Evolutionary conservation across 2,797 vertebrate species (phyloP).

Genomic region (Enteromius trimaculatus): DNA sequence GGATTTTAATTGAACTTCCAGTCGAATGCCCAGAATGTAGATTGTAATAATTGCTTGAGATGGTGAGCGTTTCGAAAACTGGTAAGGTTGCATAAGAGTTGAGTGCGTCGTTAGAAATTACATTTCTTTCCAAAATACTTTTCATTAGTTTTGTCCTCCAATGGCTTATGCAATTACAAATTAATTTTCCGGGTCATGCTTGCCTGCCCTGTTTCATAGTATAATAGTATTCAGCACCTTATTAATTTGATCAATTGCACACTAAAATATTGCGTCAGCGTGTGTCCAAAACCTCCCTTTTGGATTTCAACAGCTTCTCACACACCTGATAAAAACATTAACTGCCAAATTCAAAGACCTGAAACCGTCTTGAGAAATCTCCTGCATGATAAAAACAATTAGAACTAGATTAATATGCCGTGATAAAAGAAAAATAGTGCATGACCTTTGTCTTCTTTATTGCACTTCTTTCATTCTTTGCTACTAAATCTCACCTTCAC

Average conservation of each 20-base stretch:
- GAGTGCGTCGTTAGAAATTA: neutral
- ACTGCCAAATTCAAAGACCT: neutral
- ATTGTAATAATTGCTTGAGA: neutral
- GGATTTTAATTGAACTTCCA: neutral
- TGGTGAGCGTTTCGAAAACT: neutral
- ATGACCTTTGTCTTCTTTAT: neutral
- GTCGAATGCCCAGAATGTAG: neutral
- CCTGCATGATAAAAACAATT: neutral
- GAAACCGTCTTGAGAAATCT: neutral
- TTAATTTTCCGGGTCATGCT: conserved; percentile 3
- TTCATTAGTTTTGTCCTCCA: conserved; percentile 1
- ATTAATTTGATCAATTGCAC: neutral
- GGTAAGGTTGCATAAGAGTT: conserved; percentile 11
- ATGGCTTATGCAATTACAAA: conserved; percentile 10
- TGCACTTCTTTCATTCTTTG: conserved; percentile 5
- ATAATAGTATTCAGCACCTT: conserved; percentile 15
- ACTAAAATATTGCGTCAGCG: conserved; percentile 1
- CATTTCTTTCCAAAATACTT: neutral
- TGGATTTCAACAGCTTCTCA: conserved; percentile 37
- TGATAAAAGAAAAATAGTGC: neutral
- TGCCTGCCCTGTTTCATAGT: conserved; percentile 1
- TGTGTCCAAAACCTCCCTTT: conserved; percentile 4
- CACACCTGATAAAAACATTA: conserved; percentile 18
- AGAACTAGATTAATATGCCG: neutral
- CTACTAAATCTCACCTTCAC: neutral